These are phyloP conservation scores for Pteropus alecto DNA, from an alignment of 2,113 vertebrate species.

Conservation along the genomic window DNA sequence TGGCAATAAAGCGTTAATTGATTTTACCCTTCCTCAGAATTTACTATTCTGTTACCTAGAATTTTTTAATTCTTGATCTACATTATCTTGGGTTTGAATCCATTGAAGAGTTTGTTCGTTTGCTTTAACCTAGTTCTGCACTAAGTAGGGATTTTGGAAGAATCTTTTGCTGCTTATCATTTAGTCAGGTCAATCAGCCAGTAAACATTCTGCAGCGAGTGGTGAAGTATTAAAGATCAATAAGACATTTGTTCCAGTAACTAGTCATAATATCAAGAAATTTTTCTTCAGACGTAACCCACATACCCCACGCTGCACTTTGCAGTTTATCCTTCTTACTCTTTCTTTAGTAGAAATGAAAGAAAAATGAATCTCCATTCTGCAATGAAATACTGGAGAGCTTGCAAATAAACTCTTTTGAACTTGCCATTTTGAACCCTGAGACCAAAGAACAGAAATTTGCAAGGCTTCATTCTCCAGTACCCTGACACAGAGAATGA, in stretches of 20 bases:
- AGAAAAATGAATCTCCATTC: not conserved
- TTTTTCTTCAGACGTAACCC: not conserved
- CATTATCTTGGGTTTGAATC: not conserved
- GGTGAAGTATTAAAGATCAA: not conserved
- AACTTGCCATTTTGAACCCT: slow-evolving; percentile 39
- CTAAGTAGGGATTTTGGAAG: not conserved
- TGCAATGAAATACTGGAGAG: not conserved
- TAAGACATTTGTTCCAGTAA: not conserved
- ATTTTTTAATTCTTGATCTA: not conserved
- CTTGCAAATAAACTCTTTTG: not conserved
- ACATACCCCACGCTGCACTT: not conserved
- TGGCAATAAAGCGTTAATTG: not conserved
- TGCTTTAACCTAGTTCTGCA: not conserved
- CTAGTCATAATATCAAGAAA: not conserved
- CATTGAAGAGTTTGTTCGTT: not conserved
- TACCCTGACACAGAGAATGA: not conserved
- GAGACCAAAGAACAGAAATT: not conserved
- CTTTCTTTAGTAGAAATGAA: not conserved
- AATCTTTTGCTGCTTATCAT: not conserved
- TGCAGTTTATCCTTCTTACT: not conserved
- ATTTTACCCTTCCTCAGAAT: not conserved
- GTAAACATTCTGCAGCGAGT: not conserved
- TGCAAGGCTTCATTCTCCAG: not conserved
- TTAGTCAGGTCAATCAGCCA: not conserved
- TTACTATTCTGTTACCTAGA: not conserved